These are phyloP conservation scores for Bombus sylvicola DNA, from an alignment of 1,140 invertebrate species.

Conservation along the genomic window DNA sequence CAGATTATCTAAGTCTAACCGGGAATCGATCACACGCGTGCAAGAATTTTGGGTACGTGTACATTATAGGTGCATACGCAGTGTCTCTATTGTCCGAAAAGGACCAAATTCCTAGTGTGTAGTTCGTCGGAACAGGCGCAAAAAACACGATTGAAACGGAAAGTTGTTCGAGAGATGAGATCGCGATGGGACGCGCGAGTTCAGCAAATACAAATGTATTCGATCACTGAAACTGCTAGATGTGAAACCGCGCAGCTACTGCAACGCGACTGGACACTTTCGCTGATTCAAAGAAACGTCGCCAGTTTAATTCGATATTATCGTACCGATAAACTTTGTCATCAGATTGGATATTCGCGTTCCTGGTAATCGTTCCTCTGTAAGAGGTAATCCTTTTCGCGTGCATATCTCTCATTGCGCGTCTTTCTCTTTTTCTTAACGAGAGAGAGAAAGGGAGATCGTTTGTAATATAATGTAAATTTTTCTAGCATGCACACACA, in stretches of 20 bases:
- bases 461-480: conserved; percentile 52
- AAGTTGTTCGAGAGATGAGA: not conserved
- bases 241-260: not conserved
- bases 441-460: not conserved
- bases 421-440: not conserved
- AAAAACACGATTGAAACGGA: conserved; percentile 52
- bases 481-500: conserved; percentile 14
- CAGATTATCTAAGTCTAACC: conserved; percentile 49
- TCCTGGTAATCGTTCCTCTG: too few species aligned
- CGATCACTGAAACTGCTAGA: not conserved
- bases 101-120: conserved; percentile 72
- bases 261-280: too few species aligned
- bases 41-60: conserved; percentile 61
- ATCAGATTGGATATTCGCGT: not conserved
- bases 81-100: conserved; percentile 81
- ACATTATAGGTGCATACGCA: conserved; percentile 73
- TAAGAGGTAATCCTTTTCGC: not conserved
- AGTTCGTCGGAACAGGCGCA: conserved; percentile 75
- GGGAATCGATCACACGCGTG: conserved; percentile 68
- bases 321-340: not conserved
- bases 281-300: not conserved
- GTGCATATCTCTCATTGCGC: not conserved
- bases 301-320: not conserved
- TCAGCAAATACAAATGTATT: too few species aligned
- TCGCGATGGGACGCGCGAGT: not conserved